Evolutionary conservation across 1,140 invertebrate genomes (phyloP).

Genomic region (Battus philenor): DNA sequence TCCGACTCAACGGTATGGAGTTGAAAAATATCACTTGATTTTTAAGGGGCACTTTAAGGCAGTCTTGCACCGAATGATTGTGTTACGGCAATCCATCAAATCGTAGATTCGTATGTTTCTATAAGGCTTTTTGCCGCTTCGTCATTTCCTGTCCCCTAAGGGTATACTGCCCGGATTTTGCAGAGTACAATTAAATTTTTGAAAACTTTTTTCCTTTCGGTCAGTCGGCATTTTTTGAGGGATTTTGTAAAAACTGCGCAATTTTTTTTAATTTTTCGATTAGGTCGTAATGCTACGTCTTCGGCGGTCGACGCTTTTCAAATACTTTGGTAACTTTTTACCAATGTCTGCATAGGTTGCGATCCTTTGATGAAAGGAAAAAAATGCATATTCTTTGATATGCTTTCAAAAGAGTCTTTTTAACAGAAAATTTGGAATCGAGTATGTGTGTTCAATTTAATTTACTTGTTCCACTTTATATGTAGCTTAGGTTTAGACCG

Average conservation of each 20-base stretch:
- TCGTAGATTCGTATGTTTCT: conserved; percentile 49
- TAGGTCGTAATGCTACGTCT: conserved; percentile 31
- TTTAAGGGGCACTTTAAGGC: conserved; percentile 66
- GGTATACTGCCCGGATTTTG: conserved; percentile 50
- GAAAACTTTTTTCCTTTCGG: conserved; percentile 49
- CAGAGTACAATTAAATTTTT: conserved; percentile 63
- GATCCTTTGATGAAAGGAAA: no score
- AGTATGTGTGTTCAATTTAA: no score
- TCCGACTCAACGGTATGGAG: conserved; percentile 33
- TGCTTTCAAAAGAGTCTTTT: no score
- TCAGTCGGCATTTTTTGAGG: conserved; percentile 59
- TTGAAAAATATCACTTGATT: conserved; percentile 67
- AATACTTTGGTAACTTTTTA: conserved; percentile 34
- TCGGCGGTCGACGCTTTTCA: conserved; percentile 23
- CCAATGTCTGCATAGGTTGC: conserved; percentile 12
- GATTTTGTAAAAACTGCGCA: conserved; percentile 26
- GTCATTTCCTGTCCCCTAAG: conserved; percentile 63
- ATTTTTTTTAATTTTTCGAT: conserved; percentile 28
- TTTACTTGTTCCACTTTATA: no score
- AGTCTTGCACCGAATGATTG: conserved; percentile 55
- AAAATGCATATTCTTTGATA: background rate
- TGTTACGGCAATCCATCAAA: conserved; percentile 69
- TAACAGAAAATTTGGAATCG: no score
- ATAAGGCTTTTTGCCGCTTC: conserved; percentile 48
- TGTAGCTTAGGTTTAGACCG: no score